A percentile compares a stretch with the other conserved stretches of the same genome.
These are phyloP conservation scores for Leptobrachium leishanense DNA, from an alignment of 2,113 vertebrate genomes.

Conservation along the genomic window DNA sequence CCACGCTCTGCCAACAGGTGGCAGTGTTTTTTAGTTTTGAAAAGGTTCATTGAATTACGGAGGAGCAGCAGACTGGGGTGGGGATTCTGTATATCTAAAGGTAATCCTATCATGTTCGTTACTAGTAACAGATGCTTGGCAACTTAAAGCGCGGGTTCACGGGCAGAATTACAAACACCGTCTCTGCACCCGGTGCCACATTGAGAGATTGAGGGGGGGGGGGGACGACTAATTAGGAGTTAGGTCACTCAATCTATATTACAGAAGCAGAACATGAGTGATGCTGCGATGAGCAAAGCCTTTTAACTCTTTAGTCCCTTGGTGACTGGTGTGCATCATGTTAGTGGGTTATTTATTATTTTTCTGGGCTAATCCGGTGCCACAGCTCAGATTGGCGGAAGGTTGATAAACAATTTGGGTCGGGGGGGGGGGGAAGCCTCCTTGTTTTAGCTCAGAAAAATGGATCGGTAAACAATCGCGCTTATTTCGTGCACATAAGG, in stretches of 20 bases:
- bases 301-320: neutral
- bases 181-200: neutral
- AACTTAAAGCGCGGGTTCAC: slow-evolving; percentile 17
- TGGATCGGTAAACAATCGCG: slow-evolving; percentile 10
- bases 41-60: slow-evolving; percentile 44
- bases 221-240: neutral
- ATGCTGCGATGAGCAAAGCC: neutral
- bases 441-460: neutral
- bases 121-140: slow-evolving; percentile 31
- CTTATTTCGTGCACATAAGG: neutral
- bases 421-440: no score
- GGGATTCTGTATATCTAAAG: slow-evolving; percentile 39
- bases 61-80: slow-evolving; percentile 14
- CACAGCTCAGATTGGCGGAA: neutral
- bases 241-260: neutral
- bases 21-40: slow-evolving; percentile 44
- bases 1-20: slow-evolving; percentile 42
- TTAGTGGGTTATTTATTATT: neutral
- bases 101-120: slow-evolving; percentile 37
- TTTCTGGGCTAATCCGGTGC: no score
- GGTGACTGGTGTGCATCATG: neutral
- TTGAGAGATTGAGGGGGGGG: neutral
- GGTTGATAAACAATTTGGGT: neutral
- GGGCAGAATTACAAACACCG: slow-evolving; percentile 35
- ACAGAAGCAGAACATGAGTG: neutral